Evolutionary conservation across 37 sponge, comb jelly and placozoan species (phyloP).

Genomic region (Bolinopsis microptera): DNA sequence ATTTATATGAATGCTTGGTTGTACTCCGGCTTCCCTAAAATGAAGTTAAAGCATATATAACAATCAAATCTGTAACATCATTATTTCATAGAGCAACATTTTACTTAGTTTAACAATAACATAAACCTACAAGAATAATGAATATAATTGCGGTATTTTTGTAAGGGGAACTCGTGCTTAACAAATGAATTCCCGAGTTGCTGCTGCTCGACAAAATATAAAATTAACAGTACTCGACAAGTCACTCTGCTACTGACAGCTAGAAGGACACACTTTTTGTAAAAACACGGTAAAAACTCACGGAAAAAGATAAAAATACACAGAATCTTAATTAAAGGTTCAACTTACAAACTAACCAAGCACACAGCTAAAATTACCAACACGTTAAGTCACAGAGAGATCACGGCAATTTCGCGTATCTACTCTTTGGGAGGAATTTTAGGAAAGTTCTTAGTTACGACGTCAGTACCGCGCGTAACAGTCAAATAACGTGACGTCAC

Average conservation of each 20-base stretch:
- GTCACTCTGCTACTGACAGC: neutral
- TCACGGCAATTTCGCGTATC: too few species aligned
- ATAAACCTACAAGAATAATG: too few species aligned
- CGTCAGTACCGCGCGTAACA: too few species aligned
- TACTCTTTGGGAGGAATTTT: too few species aligned
- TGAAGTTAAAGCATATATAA: neutral
- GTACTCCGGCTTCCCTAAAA: neutral
- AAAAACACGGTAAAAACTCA: slow-evolving; percentile 62
- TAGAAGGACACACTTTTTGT: neutral
- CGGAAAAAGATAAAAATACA: slow-evolving; percentile 39
- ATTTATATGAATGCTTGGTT: neutral
- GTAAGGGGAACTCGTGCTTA: too few species aligned
- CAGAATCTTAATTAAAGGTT: neutral
- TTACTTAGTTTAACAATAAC: neutral
- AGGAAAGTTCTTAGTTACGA: neutral
- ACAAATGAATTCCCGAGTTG: too few species aligned
- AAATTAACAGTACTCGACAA: neutral
- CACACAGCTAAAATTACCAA: too few species aligned
- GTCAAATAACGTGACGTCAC: too few species aligned
- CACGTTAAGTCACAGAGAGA: too few species aligned
- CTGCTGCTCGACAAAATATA: neutral
- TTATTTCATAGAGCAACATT: neutral
- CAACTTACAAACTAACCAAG: neutral
- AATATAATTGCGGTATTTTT: too few species aligned
- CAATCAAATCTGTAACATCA: neutral